Evolutionary conservation across 2,888 invertebrate species (phyloP).

Genomic region (Nomada ruficornis): DNA sequence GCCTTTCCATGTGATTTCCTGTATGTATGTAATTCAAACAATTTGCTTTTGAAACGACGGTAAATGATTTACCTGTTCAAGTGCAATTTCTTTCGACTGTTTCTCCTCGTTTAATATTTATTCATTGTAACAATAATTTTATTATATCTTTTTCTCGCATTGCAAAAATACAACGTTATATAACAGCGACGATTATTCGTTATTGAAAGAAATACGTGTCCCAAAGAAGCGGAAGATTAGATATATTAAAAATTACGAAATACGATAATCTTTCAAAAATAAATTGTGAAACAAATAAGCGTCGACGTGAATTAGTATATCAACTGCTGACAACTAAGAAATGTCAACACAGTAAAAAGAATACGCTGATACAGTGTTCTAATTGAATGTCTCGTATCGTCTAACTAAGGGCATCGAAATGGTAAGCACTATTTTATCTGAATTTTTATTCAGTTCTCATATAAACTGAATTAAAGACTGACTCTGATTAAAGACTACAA

Average conservation of each 20-base stretch:
- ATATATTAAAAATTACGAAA: background rate
- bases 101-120: background rate
- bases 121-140: background rate
- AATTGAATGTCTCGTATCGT: background rate
- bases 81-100: background rate
- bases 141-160: background rate
- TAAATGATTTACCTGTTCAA: background rate
- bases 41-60: slow-evolving; percentile 9
- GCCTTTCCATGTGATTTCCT: slow-evolving; percentile 93
- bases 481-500: too few species aligned
- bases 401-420: background rate
- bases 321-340: background rate
- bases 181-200: too few species aligned
- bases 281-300: background rate
- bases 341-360: background rate
- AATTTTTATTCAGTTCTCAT: background rate
- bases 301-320: background rate
- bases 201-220: too few species aligned
- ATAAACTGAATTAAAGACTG: too few species aligned
- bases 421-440: background rate
- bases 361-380: background rate
- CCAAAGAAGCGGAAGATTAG: background rate
- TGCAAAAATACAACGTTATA: too few species aligned
- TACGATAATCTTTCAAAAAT: background rate
- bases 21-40: slow-evolving; percentile 68